Conservation (phyloP, 2,888 invertebrate species). For the Neoascia interrupta region DNA sequence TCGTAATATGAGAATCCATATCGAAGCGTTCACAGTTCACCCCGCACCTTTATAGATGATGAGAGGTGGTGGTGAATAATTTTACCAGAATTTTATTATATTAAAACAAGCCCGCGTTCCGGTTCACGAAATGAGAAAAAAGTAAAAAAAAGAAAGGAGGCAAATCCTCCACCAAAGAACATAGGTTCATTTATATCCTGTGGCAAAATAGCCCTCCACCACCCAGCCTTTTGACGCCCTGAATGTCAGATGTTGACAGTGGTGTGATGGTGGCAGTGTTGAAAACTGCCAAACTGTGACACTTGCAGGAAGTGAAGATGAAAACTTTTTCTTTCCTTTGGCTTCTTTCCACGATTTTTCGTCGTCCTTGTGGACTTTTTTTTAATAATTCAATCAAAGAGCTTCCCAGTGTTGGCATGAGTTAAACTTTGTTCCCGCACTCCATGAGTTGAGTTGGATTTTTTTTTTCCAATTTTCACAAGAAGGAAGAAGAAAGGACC, state of each 20-base stretch:
- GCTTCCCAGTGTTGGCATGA: conserved; percentile 66
- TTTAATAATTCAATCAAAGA: conserved; percentile 74
- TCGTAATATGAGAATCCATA: conserved; percentile 45
- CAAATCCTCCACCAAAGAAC: neutral
- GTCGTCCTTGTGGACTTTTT: conserved; percentile 70
- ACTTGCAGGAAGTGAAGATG: conserved; percentile 67
- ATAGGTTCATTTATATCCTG: conserved; percentile 45
- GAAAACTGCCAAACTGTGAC: conserved; percentile 71
- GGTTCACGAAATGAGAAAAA: conserved; percentile 35
- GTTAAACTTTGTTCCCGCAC: conserved; percentile 44
- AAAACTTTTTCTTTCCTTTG: conserved; percentile 70
- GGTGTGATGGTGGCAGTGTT: conserved; percentile 60
- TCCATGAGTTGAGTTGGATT: conserved; percentile 11
- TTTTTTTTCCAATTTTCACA: conserved; percentile 13
- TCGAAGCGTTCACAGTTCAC: conserved; percentile 21
- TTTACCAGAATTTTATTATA: conserved; percentile 59
- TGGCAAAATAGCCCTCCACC: conserved; percentile 29
- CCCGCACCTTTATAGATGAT: conserved; percentile 24
- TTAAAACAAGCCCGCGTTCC: conserved; percentile 62
- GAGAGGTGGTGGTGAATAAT: conserved; percentile 49
- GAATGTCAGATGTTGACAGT: conserved; percentile 57
- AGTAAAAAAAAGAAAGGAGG: neutral
- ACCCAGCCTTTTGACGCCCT: conserved; percentile 37
- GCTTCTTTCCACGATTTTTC: conserved; percentile 69
- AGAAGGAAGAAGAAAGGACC: conserved; percentile 24